Evolutionary conservation across 2,113 vertebrate species (phyloP).

Genomic region (Collichthys lucidus): DNA sequence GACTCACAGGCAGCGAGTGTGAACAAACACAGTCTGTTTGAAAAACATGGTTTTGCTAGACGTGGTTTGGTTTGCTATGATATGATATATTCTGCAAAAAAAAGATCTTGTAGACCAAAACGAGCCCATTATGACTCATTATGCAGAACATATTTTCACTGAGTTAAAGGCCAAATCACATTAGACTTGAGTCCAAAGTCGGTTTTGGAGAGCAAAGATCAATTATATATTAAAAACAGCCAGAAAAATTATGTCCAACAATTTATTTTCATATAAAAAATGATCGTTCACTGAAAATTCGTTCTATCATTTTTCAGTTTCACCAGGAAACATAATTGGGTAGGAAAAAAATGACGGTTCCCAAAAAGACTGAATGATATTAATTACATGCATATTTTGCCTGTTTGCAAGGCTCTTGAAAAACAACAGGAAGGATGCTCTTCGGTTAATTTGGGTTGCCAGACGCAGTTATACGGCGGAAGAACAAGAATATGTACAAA

Average conservation of each 20-base stretch:
- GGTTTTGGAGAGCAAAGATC: background rate
- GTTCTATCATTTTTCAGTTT: background rate
- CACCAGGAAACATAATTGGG: background rate
- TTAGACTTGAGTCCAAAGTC: background rate
- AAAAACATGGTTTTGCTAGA: background rate
- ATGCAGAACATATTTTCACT: background rate
- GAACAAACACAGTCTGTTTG: background rate
- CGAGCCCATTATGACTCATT: background rate
- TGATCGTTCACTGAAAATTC: background rate
- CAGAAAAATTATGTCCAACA: background rate
- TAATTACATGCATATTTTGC: background rate
- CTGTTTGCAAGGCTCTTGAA: background rate
- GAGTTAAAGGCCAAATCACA: background rate
- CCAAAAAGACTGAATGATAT: background rate
- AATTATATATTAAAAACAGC: slow-evolving; percentile 22
- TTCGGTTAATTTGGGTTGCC: too few species aligned
- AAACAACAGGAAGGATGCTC: background rate
- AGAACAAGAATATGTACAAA: background rate
- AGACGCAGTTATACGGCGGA: too few species aligned
- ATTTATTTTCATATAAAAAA: slow-evolving; percentile 19
- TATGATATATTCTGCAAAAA: background rate
- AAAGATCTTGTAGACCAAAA: background rate
- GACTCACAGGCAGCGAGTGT: background rate
- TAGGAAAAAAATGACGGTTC: background rate
- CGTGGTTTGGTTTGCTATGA: background rate